Base-by-base conservation (phyloP, 2,888 invertebrate species). In the Pelosia muscerda region DNA sequence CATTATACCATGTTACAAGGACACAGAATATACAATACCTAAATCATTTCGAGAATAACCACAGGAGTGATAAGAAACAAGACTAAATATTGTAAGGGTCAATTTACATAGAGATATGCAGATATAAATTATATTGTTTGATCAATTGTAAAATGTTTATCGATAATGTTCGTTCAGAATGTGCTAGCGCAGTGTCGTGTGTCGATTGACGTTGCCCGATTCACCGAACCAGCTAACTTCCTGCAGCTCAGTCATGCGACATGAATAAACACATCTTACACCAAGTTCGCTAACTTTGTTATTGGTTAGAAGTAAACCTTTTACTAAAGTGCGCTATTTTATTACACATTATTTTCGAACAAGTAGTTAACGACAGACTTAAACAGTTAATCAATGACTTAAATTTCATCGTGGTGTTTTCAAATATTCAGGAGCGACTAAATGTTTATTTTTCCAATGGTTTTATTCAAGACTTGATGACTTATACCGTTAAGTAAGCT, bases 401-500 rank as follows among this genome's bases (percentile, higher is more conserved):
- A 68, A 66, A 66, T 42, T 49, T 19, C n/a, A 79, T 78, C 70
- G 79, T 77, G 73, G 77, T 87, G 83, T 85, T 85, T 81, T 83
- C 83, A 81, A 84, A 84, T 84, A 86, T 84, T 86, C 84, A 86
- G 76, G 83, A 81, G 74, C 83, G 83, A 86, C 84, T 83, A 88
- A 86, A 87, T 88, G 86, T 90, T 90, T 89, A 85, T 84, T 83
- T 78, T 83, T 81, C 81, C 83, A 84, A 84, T 86, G 84, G 88
- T 89, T 92, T 91, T 88, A 92, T 92, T 88, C 88, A 87, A 90
- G 86, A 88, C 88, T 88, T 88, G 86, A 85, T 82, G 83, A 49
- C n/a, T 49, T 79, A 80, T 85, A 89, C 94, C 93, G 94, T 93
- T 93, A 93, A 90, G 87, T 80, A 90, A 93, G 88, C 91, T 87